Percentiles rank a stretch among this genome's conserved stretches.
Conservation (phyloP, 2,113 vertebrate genomes). For the Galbula dea region DNA sequence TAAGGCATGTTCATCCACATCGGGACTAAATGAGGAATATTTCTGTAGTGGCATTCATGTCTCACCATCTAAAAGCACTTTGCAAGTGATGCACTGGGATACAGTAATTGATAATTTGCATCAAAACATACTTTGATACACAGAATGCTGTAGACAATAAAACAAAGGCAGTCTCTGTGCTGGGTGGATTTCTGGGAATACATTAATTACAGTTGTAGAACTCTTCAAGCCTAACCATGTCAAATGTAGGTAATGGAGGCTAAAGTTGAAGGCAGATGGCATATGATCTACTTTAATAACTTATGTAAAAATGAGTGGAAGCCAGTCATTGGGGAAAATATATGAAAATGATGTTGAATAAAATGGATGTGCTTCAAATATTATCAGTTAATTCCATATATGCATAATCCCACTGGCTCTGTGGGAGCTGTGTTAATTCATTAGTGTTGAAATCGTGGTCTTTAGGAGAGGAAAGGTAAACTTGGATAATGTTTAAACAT, state of each 20-base stretch:
- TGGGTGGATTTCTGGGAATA: slow-evolving; percentile 14
- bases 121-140: not conserved
- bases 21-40: not conserved
- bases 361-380: not conserved
- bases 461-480: not conserved
- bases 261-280: not conserved
- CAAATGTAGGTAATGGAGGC: not conserved
- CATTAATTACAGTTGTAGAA: slow-evolving; percentile 17
- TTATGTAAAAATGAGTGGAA: not conserved
- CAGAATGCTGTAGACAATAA: not conserved
- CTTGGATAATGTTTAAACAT: not conserved
- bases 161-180: not conserved
- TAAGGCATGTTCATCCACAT: not conserved
- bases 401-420: not conserved
- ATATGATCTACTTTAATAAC: slow-evolving; percentile 11
- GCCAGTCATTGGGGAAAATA: not conserved
- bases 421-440: not conserved
- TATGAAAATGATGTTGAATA: not conserved
- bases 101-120: not conserved
- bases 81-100: not conserved
- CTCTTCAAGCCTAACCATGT: slow-evolving; percentile 5
- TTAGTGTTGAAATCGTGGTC: not conserved
- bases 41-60: not conserved
- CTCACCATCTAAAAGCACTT: not conserved
- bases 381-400: not conserved